Percentiles rank a stretch among this genome's conserved stretches.
Conservation (phyloP, 2,797 vertebrate species). For the Chaunax sp. region DNA sequence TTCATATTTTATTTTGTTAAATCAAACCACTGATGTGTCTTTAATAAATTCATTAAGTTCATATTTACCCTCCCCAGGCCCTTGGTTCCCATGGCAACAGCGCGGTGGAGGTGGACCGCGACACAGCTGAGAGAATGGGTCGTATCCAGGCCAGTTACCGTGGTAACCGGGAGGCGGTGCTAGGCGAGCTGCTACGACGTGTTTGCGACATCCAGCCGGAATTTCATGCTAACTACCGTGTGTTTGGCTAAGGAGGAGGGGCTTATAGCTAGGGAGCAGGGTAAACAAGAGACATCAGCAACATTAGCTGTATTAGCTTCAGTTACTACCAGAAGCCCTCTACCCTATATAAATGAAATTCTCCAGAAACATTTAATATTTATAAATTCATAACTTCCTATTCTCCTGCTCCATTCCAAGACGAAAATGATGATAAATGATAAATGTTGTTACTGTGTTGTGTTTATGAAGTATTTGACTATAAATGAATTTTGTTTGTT, state of each 20-base stretch:
- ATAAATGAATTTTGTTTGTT: constrained; percentile 4
- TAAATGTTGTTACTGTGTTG: constrained; percentile 47
- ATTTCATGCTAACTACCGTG: constrained; percentile 85
- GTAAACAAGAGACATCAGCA: constrained; percentile 14
- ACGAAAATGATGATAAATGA: background rate
- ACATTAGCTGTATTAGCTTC: constrained; percentile 29
- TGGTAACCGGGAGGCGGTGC: constrained; percentile 80
- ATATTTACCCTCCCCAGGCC: constrained; percentile 60
- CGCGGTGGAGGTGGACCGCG: constrained; percentile 85
- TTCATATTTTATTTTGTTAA: background rate
- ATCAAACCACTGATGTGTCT: too few species aligned
- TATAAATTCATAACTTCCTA: constrained; percentile 23
- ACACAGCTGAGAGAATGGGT: constrained; percentile 80
- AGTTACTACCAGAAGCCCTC: background rate
- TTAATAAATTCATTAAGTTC: too few species aligned
- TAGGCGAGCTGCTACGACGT: constrained; percentile 79
- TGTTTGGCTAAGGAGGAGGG: constrained; percentile 73
- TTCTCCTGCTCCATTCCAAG: constrained; percentile 5
- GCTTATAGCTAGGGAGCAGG: background rate
- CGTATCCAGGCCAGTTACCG: constrained; percentile 83
- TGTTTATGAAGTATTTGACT: constrained; percentile 61
- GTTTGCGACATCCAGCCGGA: constrained; percentile 86
- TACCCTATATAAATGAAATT: background rate
- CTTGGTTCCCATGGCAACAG: constrained; percentile 88
- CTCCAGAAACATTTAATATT: constrained; percentile 6